Conservation (phyloP, 2,888 invertebrate species). For the Caenorhabditis uteleia region DNA sequence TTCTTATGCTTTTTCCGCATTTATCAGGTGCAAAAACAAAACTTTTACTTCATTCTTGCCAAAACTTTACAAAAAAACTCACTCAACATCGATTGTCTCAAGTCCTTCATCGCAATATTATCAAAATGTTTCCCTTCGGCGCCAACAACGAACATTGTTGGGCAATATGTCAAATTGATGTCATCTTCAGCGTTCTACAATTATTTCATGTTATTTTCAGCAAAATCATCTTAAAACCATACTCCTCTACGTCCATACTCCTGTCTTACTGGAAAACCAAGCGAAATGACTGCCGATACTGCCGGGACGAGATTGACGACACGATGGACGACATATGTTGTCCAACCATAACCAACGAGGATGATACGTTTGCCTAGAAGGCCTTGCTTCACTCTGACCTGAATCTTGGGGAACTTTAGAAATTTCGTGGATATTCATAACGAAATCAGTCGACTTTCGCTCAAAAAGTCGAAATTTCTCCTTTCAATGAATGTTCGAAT, state of each 20-base stretch:
- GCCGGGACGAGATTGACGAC: conserved; percentile 48
- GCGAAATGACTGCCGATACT: conserved; percentile 57
- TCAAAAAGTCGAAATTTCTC: too few species aligned
- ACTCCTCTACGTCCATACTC: conserved; percentile 56
- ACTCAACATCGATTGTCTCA: conserved; percentile 56
- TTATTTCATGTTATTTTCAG: background rate
- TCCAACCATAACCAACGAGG: conserved; percentile 58
- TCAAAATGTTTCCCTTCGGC: conserved; percentile 48
- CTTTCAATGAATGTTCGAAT: too few species aligned
- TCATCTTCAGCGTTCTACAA: conserved; percentile 58
- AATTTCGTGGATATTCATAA: conserved; percentile 8
- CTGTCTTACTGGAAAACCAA: conserved; percentile 57
- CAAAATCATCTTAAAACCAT: conserved; percentile 29
- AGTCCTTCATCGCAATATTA: conserved; percentile 39
- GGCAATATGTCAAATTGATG: conserved; percentile 62
- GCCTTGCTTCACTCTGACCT: conserved; percentile 18
- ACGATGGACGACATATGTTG: conserved; percentile 52
- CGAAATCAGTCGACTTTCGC: conserved; percentile 7
- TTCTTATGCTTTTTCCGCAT: too few species aligned
- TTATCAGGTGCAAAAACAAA: too few species aligned
- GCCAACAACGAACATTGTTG: conserved; percentile 61
- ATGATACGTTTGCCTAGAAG: conserved; percentile 47
- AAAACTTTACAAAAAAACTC: conserved; percentile 13
- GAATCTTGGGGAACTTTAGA: conserved; percentile 2
- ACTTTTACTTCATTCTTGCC: too few species aligned